Conservation (phyloP, 2,113 vertebrate genomes). For the Hyla sarda region DNA sequence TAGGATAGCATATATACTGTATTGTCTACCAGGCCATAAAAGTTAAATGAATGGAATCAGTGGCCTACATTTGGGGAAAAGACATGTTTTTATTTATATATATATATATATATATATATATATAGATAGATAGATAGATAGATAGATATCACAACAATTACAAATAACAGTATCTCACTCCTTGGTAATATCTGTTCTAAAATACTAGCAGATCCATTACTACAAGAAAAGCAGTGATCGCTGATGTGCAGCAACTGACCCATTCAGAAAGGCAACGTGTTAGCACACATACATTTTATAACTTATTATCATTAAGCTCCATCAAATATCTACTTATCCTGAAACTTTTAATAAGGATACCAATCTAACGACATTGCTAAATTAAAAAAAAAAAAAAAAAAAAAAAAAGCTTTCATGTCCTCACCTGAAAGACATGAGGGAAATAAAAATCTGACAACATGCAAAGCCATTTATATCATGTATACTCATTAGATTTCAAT, state of each 20-base stretch:
- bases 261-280: background rate
- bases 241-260: background rate
- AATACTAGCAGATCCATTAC: background rate
- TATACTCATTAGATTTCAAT: background rate
- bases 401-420: background rate
- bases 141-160: background rate
- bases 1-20: background rate
- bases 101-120: too few species aligned
- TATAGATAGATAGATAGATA: too few species aligned
- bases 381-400: constrained; percentile 8
- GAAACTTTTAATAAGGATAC: constrained; percentile 17
- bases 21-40: background rate
- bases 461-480: background rate
- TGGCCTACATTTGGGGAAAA: background rate
- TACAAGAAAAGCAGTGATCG: background rate
- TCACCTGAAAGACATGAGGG: constrained; percentile 4
- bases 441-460: background rate
- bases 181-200: background rate
- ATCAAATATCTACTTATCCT: constrained; percentile 19
- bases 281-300: background rate
- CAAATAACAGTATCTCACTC: background rate
- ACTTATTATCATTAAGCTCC: constrained; percentile 13
- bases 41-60: background rate
- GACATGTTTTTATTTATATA: too few species aligned
- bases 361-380: background rate